Base-by-base conservation (phyloP, 2,113 vertebrate genomes). In the Arothron firmamentum region DNA sequence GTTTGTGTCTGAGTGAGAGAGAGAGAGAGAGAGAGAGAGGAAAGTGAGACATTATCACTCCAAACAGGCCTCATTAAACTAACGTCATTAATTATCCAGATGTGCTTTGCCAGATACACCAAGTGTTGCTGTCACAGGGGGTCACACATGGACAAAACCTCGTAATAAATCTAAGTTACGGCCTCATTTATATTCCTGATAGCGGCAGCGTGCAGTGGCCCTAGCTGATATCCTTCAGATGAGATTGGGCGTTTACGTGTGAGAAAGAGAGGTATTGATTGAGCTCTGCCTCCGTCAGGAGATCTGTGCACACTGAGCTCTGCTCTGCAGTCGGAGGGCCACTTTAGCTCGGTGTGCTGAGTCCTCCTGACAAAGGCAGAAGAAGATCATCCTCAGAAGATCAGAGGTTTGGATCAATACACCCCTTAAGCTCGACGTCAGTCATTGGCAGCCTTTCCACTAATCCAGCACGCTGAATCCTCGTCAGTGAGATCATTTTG, bases 21-120 rank as follows among this genome's bases (percentile, higher is more conserved):
- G 21, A 23, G 21, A 23, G 21, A 23, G 21, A 23, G 21, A 23
- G 56, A 28, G 25, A 6, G 25, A 28, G 34, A 11, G 11, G 10
- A 38, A 12, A 38, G 34, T 12, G 34, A 38, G 71, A 67, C 73
- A 79, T 81, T 80, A 81, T 82, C 84, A 54, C 83, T 85, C 77
- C 74, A 80, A 89, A 86, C 83, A 82, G 77, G 70, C 57, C 80
- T 84, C 85, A 88, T 90, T 88, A 90, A 67, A 77, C 69, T 82
- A 82, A 89, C 88, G 81, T 71, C 82, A 88, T 87, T 85, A 88
- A 86, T 88, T 88, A 85, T 78, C 78, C 85, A 87, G 85, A 83
- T 80, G 80, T 82, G 74, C 60, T 45, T 77, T 74, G 77, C 78
- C 72, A 65, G 49, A 69, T 67, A 51, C 45, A 74, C 54, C 19